Percentiles rank a stretch among this genome's conserved stretches.
phyloP scores from a whole-genome alignment of 2,113 vertebrate genomes.

The Talpa occidentalis region DNA sequence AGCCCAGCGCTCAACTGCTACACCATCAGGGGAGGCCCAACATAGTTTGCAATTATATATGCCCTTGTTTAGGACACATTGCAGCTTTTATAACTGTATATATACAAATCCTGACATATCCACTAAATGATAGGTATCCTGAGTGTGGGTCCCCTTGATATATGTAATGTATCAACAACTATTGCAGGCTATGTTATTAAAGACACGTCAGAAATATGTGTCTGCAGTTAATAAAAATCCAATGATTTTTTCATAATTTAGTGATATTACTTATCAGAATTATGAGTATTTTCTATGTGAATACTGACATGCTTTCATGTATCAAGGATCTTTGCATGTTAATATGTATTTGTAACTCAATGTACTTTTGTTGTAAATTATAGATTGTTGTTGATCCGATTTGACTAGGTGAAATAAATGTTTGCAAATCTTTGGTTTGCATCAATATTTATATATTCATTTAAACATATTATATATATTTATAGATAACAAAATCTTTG shows the following conservation, averaged over 20 bases:
- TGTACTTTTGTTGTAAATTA: no score
- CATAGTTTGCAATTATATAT: no score
- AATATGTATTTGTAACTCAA: not conserved
- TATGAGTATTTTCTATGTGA: not conserved
- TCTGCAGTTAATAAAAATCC: not conserved
- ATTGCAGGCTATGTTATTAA: not conserved
- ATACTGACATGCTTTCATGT: not conserved
- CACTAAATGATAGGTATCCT: not conserved
- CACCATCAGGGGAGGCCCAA: no score
- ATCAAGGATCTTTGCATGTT: not conserved
- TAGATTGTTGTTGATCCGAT: no score
- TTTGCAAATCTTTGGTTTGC: not conserved
- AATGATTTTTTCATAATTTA: not conserved
- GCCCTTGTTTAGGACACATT: not conserved
- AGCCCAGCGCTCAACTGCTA: no score
- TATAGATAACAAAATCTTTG: not conserved
- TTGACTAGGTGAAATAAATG: not conserved
- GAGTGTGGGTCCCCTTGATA: not conserved
- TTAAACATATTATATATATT: not conserved
- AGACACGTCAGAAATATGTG: not conserved
- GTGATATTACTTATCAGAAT: not conserved
- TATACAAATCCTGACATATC: not conserved
- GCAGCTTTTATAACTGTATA: not conserved
- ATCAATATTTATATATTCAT: not conserved
- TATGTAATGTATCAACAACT: not conserved